Percentiles rank a stretch among this genome's conserved stretches.
Evolutionary conservation across 2,113 vertebrate genomes (phyloP).

Genomic region (Dasyprocta punctata): DNA sequence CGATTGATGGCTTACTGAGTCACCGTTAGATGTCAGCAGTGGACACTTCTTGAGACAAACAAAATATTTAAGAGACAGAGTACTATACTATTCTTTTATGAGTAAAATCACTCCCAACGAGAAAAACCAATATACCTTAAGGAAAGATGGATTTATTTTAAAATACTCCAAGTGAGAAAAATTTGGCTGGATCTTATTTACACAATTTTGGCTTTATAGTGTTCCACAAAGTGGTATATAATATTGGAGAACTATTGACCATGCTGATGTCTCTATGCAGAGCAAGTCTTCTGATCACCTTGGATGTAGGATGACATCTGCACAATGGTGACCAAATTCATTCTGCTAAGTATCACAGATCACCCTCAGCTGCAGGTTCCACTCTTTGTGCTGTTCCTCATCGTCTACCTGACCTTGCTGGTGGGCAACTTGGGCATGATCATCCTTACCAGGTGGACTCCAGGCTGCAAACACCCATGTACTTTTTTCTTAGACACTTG

Average conservation of each 20-base stretch:
- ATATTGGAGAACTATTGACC: too few relatives aligned
- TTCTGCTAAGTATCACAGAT: not conserved
- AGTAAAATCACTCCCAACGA: not conserved
- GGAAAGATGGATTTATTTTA: too few relatives aligned
- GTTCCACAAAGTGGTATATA: too few relatives aligned
- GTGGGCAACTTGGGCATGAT: too few relatives aligned
- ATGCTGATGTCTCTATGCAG: not conserved
- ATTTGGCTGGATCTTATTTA: too few relatives aligned
- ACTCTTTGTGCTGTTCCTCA: not conserved
- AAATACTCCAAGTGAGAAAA: too few relatives aligned
- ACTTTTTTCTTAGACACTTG: too few relatives aligned
- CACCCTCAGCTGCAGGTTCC: not conserved
- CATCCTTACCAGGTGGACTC: too few relatives aligned
- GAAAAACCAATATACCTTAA: too few relatives aligned
- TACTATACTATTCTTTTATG: not conserved
- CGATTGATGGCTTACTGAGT: not conserved
- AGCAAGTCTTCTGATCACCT: not conserved
- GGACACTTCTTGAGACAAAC: accelerated
- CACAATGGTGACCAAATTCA: not conserved
- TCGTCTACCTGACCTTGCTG: not conserved
- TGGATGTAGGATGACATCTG: too few relatives aligned
- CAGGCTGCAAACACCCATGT: too few relatives aligned
- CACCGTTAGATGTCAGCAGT: not conserved
- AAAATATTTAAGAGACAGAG: not conserved
- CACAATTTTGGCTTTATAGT: too few relatives aligned